Evolutionary conservation across 92 coral and sea anemone genomes (phyloP), one percentile per base, ranked within the genome.

Genomic region (Epizoanthus ramosus): DNA sequence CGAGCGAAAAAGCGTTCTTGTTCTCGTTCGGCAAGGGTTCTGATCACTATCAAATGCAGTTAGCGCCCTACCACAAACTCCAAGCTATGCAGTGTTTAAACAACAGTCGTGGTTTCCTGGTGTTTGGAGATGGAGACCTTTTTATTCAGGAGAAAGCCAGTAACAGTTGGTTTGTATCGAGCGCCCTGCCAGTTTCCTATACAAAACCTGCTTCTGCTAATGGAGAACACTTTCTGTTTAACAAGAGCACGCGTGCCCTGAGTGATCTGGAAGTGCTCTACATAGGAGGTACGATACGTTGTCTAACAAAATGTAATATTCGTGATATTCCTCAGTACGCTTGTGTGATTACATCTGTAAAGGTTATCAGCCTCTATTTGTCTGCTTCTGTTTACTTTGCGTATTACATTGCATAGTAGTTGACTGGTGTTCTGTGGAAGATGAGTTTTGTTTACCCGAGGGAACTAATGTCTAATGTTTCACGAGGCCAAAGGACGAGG

Each of bases 261-360:
- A 77, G 82, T 52, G 82, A 77, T 16, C 22, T 77, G 57, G 82
- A 77, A 61, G 82, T 77, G 58, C 71, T 77, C 12, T 77, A 59
- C 23, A 59, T 77, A 14, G 57, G 59, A 59, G 82, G 82, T 77
- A 59, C 33, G 52, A 31, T 31, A 12, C 35, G 12, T 3, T 37
- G 9, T 37, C 45, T 2, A 2, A 1, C 43, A 18, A 67, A 14
- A 67, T 67, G n/a, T 13, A 28, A 28, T 28, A 28, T 0, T 28
- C 1, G 31, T 28, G 31, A 28, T 28, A 12, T 14, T 21, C 23
- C 39, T 21, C 33, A 10, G 33, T 10, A 15, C 28, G 1, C 25
- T 21, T 23, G 6, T 65, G 71, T 24, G 33, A 22, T 35, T 23
- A 8, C 33, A 64, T 10, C 18, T 23, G 33, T 21, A 63, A 63